phyloP scores from a whole-genome alignment of 2,888 invertebrate genomes.

The Aspidiotus destructor region DNA sequence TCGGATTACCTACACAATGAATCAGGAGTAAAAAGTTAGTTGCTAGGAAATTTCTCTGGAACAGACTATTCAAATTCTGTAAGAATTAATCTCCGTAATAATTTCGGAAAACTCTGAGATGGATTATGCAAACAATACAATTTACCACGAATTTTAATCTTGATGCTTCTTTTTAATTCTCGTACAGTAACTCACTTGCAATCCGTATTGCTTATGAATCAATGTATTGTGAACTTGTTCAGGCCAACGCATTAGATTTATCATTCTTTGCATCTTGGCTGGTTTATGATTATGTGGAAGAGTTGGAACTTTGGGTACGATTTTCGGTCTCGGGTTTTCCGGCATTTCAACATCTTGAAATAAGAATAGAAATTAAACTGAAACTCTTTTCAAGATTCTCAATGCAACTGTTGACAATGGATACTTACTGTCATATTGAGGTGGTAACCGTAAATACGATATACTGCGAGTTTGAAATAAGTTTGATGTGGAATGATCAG shows the following conservation, averaged over 20 bases:
- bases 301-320: constrained; percentile 63
- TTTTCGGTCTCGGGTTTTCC: constrained; percentile 58
- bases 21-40: neutral
- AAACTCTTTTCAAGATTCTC: too few relatives aligned
- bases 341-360: constrained; percentile 59
- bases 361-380: too few relatives aligned
- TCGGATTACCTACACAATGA: constrained; percentile 56
- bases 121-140: neutral
- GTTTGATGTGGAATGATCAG: too few relatives aligned
- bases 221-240: constrained; percentile 75
- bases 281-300: constrained; percentile 54
- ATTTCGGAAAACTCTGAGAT: neutral
- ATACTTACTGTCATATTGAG: too few relatives aligned
- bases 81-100: neutral
- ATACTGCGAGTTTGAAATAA: too few relatives aligned
- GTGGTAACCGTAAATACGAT: too few relatives aligned
- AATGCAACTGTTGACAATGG: too few relatives aligned
- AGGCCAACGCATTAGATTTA: constrained; percentile 82
- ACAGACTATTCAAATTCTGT: neutral
- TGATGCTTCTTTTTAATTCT: too few relatives aligned
- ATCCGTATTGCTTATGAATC: constrained; percentile 83
- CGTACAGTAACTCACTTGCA: constrained; percentile 59
- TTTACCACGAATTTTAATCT: neutral
- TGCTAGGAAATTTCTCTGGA: neutral
- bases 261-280: constrained; percentile 74